A percentile compares a stretch with the other conserved stretches of the same genome.
phyloP scores from a whole-genome alignment of 2,888 invertebrate species.

The Byasa hedistus region DNA sequence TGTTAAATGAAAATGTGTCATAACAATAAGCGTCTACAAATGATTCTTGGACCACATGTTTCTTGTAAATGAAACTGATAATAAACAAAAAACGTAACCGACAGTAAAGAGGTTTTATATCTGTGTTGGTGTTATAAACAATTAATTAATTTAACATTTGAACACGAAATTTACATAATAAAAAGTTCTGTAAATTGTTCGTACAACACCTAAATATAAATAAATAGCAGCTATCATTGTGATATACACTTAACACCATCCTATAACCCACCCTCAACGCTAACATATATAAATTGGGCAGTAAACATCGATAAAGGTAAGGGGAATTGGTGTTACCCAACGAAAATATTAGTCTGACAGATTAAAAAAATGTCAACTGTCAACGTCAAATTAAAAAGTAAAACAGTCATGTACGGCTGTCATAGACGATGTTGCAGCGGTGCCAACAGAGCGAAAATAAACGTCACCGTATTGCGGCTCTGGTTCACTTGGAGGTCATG shows the following conservation, averaged over 20 bases:
- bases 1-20: background rate
- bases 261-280: background rate
- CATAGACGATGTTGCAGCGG: background rate
- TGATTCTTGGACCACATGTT: constrained; percentile 29
- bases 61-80: constrained; percentile 12
- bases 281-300: constrained; percentile 1
- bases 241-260: background rate
- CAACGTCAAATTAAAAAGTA: constrained; percentile 6
- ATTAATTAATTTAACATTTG: background rate
- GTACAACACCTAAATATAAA: background rate
- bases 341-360: background rate
- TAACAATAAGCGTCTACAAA: background rate
- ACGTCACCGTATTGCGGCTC: constrained; percentile 2
- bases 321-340: background rate
- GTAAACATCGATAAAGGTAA: background rate
- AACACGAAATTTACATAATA: background rate
- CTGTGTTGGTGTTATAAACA: background rate
- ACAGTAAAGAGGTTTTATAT: background rate
- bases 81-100: background rate
- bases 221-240: background rate
- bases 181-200: background rate
- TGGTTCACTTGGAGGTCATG: constrained; percentile 87
- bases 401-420: background rate
- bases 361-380: background rate
- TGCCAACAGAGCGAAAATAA: background rate